These are phyloP conservation scores for Pachyrhynchus sulphureomaculatus DNA, from an alignment of 1,140 invertebrate genomes.

Conservation along the genomic window DNA sequence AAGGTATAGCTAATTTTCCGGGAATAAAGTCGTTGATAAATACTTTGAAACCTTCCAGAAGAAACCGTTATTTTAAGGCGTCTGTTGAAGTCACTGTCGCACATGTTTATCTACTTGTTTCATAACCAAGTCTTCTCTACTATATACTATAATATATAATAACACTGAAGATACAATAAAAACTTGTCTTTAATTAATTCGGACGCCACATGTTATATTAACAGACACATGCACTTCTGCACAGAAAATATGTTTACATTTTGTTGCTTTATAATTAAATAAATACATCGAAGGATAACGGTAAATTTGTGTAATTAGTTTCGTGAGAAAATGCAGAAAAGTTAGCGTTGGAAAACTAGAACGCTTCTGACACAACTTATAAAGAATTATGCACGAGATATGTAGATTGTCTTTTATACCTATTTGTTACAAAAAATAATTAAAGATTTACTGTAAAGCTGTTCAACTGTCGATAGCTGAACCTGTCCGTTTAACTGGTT, in stretches of 20 bases:
- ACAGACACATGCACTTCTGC: neutral
- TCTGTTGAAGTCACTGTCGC: too few relatives aligned
- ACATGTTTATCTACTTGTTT: too few relatives aligned
- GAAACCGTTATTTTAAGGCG: too few relatives aligned
- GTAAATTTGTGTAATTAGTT: neutral
- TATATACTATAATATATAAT: too few relatives aligned
- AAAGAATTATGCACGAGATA: neutral
- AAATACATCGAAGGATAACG: conserved; percentile 4
- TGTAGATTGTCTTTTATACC: neutral
- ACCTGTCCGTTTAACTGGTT: conserved; percentile 9
- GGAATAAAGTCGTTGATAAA: too few relatives aligned
- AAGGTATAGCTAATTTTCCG: too few relatives aligned
- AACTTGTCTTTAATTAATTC: too few relatives aligned
- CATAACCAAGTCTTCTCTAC: too few relatives aligned
- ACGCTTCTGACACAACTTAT: neutral
- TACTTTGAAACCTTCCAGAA: too few relatives aligned
- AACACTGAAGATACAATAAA: too few relatives aligned
- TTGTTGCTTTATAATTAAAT: conserved; percentile 4
- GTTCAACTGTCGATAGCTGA: neutral
- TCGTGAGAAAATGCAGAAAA: neutral
- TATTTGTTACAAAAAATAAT: neutral
- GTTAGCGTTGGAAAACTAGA: neutral
- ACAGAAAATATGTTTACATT: neutral
- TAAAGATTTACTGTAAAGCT: neutral
- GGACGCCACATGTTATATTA: neutral